Conservation (phyloP, 2,888 invertebrate genomes). For the Amblyjoppa fuscipennis region DNA sequence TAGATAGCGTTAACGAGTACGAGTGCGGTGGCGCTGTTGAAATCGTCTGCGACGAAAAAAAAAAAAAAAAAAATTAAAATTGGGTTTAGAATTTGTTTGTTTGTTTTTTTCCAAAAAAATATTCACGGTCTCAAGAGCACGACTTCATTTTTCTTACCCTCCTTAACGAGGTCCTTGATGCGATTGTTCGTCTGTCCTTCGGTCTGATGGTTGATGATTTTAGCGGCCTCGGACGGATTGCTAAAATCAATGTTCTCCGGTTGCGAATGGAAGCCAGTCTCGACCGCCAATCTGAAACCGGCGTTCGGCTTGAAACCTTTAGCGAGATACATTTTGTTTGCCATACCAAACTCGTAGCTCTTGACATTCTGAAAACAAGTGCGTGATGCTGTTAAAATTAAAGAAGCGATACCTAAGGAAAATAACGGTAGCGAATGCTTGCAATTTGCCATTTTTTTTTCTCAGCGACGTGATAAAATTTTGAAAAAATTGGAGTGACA, state of each 20-base stretch:
- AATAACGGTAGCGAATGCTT: too few relatives aligned
- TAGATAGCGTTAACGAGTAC: constrained; percentile 94
- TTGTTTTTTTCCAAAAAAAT: neutral
- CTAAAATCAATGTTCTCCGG: constrained; percentile 89
- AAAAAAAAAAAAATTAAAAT: neutral
- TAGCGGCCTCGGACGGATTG: constrained; percentile 83
- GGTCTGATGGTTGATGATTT: constrained; percentile 93
- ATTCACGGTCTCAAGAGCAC: neutral
- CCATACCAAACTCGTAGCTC: constrained; percentile 88
- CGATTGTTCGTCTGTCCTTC: constrained; percentile 92
- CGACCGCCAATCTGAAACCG: constrained; percentile 87
- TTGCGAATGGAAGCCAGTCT: constrained; percentile 88
- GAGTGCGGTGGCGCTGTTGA: constrained; percentile 88
- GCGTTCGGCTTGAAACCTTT: constrained; percentile 85
- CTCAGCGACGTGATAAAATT: constrained; percentile 92
- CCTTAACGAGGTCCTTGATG: constrained; percentile 91
- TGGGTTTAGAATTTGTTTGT: neutral
- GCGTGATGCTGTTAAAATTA: constrained; percentile 4
- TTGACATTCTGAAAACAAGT: constrained; percentile 81
- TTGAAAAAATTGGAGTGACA: constrained; percentile 85
- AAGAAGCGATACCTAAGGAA: neutral
- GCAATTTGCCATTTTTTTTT: too few relatives aligned
- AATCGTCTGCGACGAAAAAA: constrained; percentile 82
- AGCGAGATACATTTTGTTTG: constrained; percentile 91
- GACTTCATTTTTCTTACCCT: constrained; percentile 80